Base-by-base conservation (phyloP, 2,113 vertebrate genomes). In the Hippocampus guttulatus region DNA sequence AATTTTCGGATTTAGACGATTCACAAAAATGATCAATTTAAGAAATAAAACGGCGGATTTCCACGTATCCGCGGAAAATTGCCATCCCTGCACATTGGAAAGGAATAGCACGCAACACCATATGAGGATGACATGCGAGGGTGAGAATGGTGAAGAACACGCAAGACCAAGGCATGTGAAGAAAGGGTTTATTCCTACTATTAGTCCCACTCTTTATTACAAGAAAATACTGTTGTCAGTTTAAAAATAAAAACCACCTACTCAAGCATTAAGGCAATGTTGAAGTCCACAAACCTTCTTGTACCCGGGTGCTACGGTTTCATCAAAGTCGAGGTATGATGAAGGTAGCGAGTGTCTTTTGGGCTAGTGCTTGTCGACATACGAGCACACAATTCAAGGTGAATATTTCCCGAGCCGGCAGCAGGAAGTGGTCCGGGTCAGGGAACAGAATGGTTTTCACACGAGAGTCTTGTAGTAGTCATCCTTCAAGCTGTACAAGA, bases 381-480 rank as follows among this genome's bases (percentile, higher is more conserved):
- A 69, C 38, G 15, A 67, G 51, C 20, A 12, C 38, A 55, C 38
- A 38, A 64, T 41, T 68, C n/a, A 61, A 47, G 52, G 66, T 64
- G n/a, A 57, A n/a, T 51, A 64, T 8, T 51, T 15, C 30, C 49
- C 40, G 9, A 62, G 55, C 38, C 51, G 64, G 5, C 25, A 66
- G 20, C 30, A 64, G 52, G 69, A 52, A 25, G 3, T 62, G 27
- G 62, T 63, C 64, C 57, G n/a, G 61, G 63, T 15, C 10, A 15
- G 20, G 54, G 18, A 61, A 43, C 10, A 18, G 21, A 30, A 57
- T 43, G 63, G 58, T 63, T 73, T 67, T 92, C 92, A 99, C 69
- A 98, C 91, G 27, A 98, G 91, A 85, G 96, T 92, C 91, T 96
- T 96, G 90, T 95, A 96, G 84, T 95, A 96, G 80, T 99, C 97